phyloP scores from a whole-genome alignment of 2,797 vertebrate genomes.

The Enteromius thamalakanensis region DNA sequence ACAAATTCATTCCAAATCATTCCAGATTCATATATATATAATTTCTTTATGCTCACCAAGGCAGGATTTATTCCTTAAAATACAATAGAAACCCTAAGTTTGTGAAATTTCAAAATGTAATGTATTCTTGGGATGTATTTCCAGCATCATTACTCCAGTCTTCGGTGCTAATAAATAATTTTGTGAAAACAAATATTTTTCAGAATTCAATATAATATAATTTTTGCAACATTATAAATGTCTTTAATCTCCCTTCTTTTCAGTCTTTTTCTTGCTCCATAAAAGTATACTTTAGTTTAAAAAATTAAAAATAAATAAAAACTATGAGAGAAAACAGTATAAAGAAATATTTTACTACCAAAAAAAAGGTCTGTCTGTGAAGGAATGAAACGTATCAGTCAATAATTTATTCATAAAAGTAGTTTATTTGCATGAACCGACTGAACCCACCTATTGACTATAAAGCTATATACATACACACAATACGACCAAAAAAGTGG shows the following conservation, averaged over 20 bases:
- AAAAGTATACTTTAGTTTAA: not conserved
- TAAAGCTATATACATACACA: not conserved
- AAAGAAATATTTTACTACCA: not conserved
- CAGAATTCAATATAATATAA: not conserved
- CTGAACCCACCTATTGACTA: not conserved
- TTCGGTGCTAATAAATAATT: not conserved
- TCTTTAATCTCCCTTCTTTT: not conserved
- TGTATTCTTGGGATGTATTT: not conserved
- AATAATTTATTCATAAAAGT: not conserved
- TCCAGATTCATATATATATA: too few species aligned
- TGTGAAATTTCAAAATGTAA: not conserved
- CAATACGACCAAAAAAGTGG: not conserved
- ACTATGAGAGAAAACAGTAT: not conserved
- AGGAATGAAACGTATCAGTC: not conserved
- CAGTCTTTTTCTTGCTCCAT: not conserved
- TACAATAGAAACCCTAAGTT: not conserved
- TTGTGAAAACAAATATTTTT: not conserved
- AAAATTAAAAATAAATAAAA: not conserved
- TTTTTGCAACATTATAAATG: not conserved
- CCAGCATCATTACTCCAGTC: not conserved
- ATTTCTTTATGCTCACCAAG: not conserved
- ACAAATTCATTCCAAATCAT: not conserved
- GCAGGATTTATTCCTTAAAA: not conserved
- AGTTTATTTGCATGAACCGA: slow-evolving; percentile 6
- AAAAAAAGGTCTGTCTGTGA: not conserved